Evolutionary conservation across 2,113 vertebrate species (phyloP).

Genomic region (Nothocercus julius): DNA sequence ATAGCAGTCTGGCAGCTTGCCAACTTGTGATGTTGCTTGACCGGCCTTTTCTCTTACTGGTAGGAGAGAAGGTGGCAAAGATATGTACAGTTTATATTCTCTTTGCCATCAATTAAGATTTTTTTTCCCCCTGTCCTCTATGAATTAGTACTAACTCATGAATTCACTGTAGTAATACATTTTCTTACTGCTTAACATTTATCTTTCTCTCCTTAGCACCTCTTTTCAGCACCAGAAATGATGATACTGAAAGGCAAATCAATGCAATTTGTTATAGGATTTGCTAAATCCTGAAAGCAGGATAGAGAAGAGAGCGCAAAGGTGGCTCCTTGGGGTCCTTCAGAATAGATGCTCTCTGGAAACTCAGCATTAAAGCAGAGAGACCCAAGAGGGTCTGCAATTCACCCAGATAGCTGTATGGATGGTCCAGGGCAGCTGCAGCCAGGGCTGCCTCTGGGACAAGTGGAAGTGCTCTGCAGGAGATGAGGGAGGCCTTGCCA

Average conservation of each 20-base stretch:
- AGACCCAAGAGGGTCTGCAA: background rate
- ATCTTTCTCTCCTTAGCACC: background rate
- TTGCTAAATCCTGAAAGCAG: background rate
- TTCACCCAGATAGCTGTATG: background rate
- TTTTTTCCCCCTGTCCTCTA: background rate
- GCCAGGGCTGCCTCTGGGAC: background rate
- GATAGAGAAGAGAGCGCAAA: background rate
- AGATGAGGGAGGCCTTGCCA: background rate
- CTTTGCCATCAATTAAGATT: background rate
- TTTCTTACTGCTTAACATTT: background rate
- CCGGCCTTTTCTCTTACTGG: background rate
- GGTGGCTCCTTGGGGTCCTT: background rate
- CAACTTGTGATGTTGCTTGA: background rate
- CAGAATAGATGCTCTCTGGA: background rate
- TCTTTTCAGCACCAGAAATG: background rate
- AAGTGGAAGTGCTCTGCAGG: background rate
- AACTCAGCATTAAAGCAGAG: background rate
- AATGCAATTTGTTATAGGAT: background rate
- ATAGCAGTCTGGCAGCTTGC: background rate
- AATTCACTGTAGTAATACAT: background rate
- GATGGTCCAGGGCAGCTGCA: background rate
- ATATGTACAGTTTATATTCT: background rate
- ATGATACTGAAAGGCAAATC: background rate
- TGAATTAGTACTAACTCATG: background rate
- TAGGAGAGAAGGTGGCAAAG: background rate